Conservation (phyloP, 1,140 invertebrate genomes). For the Neuroterus valhalla region DNA sequence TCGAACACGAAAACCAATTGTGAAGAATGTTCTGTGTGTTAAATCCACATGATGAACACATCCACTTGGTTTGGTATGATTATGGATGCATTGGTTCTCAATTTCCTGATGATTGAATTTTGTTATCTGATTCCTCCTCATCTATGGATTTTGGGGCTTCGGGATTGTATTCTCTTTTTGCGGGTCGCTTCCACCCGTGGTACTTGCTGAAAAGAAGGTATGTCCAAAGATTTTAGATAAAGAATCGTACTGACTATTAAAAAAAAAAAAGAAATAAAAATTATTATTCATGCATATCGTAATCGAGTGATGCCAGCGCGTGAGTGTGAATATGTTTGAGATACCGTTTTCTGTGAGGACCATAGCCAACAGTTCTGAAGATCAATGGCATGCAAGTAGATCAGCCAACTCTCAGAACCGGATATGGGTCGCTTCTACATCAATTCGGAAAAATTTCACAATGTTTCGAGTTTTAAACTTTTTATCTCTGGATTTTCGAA, state of each 20-base stretch:
- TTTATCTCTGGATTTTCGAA: too few relatives aligned
- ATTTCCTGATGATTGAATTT: conserved; percentile 44
- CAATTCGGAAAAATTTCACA: too few relatives aligned
- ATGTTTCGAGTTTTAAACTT: too few relatives aligned
- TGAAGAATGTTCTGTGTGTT: not conserved
- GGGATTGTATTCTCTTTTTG: conserved; percentile 59
- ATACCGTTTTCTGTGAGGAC: conserved; percentile 35
- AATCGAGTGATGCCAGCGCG: not conserved
- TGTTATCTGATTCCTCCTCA: conserved; percentile 37
- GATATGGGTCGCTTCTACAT: conserved; percentile 52
- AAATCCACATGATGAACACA: not conserved
- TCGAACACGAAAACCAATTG: not conserved
- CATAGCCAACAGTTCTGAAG: conserved; percentile 41
- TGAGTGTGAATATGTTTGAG: conserved; percentile 32
- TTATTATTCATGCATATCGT: conserved; percentile 10
- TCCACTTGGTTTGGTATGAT: conserved; percentile 7
- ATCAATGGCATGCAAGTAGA: conserved; percentile 63
- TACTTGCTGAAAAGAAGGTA: conserved; percentile 69
- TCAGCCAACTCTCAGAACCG: conserved; percentile 47
- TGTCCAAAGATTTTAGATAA: conserved; percentile 50
- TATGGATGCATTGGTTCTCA: conserved; percentile 37
- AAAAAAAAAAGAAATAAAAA: not conserved
- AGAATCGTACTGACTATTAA: conserved; percentile 22
- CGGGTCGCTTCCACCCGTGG: conserved; percentile 66
- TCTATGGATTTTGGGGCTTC: conserved; percentile 43